phyloP scores from a whole-genome alignment of 2,888 invertebrate genomes.

The Caenorhabditis doughertyi region DNA sequence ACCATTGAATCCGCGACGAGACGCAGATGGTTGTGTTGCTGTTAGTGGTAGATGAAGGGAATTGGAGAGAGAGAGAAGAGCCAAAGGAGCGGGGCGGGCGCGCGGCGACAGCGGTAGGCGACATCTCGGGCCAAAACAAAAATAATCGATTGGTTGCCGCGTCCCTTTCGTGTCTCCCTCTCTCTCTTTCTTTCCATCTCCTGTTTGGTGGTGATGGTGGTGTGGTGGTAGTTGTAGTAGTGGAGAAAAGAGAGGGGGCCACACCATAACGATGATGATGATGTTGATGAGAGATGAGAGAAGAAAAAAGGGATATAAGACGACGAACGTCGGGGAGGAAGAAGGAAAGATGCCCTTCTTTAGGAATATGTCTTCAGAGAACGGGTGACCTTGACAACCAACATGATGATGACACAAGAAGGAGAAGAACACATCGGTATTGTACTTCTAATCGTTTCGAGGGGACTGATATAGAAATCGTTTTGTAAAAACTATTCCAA shows the following conservation, averaged over 20 bases:
- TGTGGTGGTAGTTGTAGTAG: not conserved
- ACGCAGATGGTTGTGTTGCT: slow-evolving; percentile 19
- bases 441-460: not conserved
- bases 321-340: not conserved
- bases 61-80: slow-evolving; percentile 2
- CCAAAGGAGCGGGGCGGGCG: slow-evolving; percentile 28
- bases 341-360: not conserved
- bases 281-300: slow-evolving; percentile 10
- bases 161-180: slow-evolving; percentile 14
- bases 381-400: slow-evolving; percentile 23
- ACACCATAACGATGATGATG: slow-evolving; percentile 12
- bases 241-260: not conserved
- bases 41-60: not conserved
- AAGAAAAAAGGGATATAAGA: not conserved
- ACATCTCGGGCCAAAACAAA: slow-evolving; percentile 45
- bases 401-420: not conserved
- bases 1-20: slow-evolving; percentile 1
- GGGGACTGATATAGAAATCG: not conserved
- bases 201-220: too few relatives aligned
- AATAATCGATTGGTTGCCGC: slow-evolving; percentile 48
- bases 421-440: not conserved
- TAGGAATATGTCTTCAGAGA: too few relatives aligned
- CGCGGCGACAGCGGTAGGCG: slow-evolving; percentile 24
- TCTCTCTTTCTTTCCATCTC: not conserved
- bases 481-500: not conserved